A percentile compares a stretch with the other conserved stretches of the same genome.
phyloP scores from a whole-genome alignment of 2,797 vertebrate species.

The Macrochelys suwanniensis region DNA sequence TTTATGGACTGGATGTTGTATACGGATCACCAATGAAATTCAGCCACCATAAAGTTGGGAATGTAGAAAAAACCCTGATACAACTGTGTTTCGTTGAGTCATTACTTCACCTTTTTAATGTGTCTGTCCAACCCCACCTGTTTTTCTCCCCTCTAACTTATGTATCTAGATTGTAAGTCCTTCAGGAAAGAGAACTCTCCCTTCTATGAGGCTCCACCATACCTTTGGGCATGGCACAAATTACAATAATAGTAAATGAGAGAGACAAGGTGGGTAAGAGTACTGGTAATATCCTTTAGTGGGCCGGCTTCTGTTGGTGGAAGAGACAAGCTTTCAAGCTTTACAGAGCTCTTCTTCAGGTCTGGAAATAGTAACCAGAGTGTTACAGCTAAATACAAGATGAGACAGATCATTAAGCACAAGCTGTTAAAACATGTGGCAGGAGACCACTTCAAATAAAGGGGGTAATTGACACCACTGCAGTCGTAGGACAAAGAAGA shows the following conservation, averaged over 20 bases:
- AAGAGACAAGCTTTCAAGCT: too few species aligned
- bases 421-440: too few species aligned
- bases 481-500: not conserved
- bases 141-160: not conserved
- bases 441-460: too few species aligned
- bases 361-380: too few species aligned
- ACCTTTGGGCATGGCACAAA: not conserved
- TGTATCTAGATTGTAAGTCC: not conserved
- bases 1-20: not conserved
- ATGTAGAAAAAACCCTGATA: not conserved
- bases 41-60: not conserved
- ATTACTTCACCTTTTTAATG: not conserved
- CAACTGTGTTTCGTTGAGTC: not conserved
- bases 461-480: not conserved
- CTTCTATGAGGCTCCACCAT: not conserved
- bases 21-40: not conserved
- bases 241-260: not conserved
- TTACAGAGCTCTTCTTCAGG: too few species aligned
- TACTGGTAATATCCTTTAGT: too few species aligned
- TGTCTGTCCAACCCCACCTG: not conserved
- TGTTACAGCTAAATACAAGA: too few species aligned
- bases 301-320: too few species aligned
- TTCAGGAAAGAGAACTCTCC: not conserved
- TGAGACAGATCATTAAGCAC: too few species aligned
- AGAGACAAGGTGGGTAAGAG: not conserved